Conservation (phyloP, 1,140 invertebrate species). For the Cydia splendana region DNA sequence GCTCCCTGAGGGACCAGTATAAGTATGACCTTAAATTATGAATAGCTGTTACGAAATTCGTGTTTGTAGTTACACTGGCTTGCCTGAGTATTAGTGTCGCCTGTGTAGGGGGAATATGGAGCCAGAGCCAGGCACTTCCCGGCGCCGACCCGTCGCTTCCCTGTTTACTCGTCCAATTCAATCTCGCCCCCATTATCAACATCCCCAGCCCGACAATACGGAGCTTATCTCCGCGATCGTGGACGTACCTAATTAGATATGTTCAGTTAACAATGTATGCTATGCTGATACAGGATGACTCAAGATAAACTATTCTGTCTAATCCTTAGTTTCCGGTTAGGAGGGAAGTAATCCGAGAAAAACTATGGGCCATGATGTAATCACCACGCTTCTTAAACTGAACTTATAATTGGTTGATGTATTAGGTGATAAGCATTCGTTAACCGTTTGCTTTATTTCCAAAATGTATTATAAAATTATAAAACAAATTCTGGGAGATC, state of each 20-base stretch:
- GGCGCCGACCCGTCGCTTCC: slow-evolving; percentile 39
- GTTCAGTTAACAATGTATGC: slow-evolving; percentile 30
- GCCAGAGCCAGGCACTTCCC: slow-evolving; percentile 15
- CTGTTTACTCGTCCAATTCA: slow-evolving; percentile 49
- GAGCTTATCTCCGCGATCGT: slow-evolving; percentile 27
- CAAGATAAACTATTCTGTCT: background rate
- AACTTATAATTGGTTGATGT: too few species aligned
- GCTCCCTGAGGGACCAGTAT: too few species aligned
- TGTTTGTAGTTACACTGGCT: slow-evolving; percentile 21
- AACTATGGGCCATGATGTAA: background rate
- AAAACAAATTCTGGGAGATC: too few species aligned
- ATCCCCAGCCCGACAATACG: slow-evolving; percentile 22
- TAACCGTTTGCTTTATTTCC: too few species aligned
- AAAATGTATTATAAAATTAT: too few species aligned
- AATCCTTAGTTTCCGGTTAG: slow-evolving; percentile 18
- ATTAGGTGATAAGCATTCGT: too few species aligned
- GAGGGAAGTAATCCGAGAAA: background rate
- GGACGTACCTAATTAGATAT: slow-evolving; percentile 30
- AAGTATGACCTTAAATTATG: too few species aligned
- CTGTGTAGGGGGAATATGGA: slow-evolving; percentile 22
- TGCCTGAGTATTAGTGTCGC: background rate
- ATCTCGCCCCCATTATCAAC: slow-evolving; percentile 33
- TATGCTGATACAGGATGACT: slow-evolving; percentile 22
- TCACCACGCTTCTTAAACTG: too few species aligned
- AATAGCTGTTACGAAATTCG: slow-evolving; percentile 16